Conservation (phyloP, 2,888 invertebrate genomes). For the Sthenelais limicola region DNA sequence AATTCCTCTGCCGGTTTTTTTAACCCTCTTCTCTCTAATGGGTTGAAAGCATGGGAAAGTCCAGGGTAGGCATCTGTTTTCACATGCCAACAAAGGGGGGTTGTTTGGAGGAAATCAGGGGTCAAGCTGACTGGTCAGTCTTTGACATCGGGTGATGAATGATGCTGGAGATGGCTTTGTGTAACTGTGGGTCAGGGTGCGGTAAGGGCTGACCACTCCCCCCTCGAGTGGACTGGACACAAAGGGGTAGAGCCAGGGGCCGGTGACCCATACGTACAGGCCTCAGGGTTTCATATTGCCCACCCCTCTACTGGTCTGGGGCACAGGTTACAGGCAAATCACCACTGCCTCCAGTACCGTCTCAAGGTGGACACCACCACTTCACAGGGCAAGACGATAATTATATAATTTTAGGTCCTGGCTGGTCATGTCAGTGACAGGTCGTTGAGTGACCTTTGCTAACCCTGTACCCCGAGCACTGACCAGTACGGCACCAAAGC, state of each 20-base stretch:
- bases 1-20: too few relatives aligned
- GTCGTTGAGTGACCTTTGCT: background rate
- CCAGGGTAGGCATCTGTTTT: constrained; percentile 24
- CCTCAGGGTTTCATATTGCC: constrained; percentile 10
- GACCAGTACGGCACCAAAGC: constrained; percentile 16
- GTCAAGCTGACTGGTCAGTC: constrained; percentile 16
- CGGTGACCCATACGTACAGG: background rate
- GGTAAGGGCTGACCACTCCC: constrained; percentile 22
- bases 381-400: constrained; percentile 6
- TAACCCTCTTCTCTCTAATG: too few relatives aligned
- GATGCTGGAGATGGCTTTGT: constrained; percentile 10
- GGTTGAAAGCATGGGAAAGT: constrained; percentile 12
- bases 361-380: constrained; percentile 22
- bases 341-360: constrained; percentile 28
- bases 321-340: constrained; percentile 28
- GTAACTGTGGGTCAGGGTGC: constrained; percentile 33
- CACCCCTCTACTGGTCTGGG: constrained; percentile 4
- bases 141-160: constrained; percentile 31
- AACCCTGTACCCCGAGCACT: constrained; percentile 9
- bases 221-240: constrained; percentile 1
- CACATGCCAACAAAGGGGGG: constrained; percentile 25
- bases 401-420: constrained; percentile 32
- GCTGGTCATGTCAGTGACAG: background rate
- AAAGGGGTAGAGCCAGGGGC: background rate
- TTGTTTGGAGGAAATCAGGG: constrained; percentile 5